Evolutionary conservation across 92 coral and sea anemone genomes (phyloP).

Genomic region (Heteractis magnifica): DNA sequence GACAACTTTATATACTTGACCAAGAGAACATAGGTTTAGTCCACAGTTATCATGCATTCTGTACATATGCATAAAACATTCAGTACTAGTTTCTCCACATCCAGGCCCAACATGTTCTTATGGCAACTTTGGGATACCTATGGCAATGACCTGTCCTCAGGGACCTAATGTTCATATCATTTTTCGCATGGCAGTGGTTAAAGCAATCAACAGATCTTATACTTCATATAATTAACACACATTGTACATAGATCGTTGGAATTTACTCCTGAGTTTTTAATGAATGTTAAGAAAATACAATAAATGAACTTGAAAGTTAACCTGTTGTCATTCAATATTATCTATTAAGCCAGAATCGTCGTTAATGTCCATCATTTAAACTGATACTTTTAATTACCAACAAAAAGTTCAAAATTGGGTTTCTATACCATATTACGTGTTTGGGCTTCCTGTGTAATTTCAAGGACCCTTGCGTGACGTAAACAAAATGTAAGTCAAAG

Average conservation of each 20-base stretch:
- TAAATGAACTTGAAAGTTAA: background rate
- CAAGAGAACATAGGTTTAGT: slow-evolving; percentile 42
- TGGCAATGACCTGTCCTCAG: background rate
- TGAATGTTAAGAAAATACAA: background rate
- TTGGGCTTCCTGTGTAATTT: background rate
- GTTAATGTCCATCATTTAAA: too few species aligned
- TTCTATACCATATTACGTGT: too few species aligned
- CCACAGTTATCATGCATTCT: background rate
- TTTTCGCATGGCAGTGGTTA: background rate
- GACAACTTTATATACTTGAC: slow-evolving; percentile 77
- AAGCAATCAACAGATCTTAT: background rate
- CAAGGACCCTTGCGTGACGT: background rate
- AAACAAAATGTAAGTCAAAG: background rate
- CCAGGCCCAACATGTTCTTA: too few species aligned
- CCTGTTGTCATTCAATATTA: background rate
- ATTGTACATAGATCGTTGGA: background rate
- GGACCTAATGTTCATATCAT: background rate
- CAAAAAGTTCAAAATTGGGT: too few species aligned
- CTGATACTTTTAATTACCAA: too few species aligned
- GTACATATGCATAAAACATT: background rate
- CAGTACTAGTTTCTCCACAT: background rate
- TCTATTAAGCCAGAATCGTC: background rate
- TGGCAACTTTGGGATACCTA: background rate
- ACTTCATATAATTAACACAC: background rate
- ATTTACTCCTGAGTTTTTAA: background rate